phyloP scores from a whole-genome alignment of 2,113 vertebrate species.

The Cyphomyrus discorhynchus region DNA sequence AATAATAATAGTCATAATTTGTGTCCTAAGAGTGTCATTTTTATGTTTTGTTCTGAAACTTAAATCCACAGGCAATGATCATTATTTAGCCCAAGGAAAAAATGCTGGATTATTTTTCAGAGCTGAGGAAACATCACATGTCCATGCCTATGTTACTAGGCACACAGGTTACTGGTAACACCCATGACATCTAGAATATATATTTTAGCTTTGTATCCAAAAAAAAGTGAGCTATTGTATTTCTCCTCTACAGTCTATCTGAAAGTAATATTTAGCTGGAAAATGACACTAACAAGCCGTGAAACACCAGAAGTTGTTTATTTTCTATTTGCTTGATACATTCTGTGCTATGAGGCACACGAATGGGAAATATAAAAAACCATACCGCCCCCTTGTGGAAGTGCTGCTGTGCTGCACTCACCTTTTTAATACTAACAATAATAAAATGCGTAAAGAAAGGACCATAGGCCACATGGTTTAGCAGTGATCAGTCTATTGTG shows the following conservation, averaged over 20 bases:
- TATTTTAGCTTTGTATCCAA: neutral
- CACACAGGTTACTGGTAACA: neutral
- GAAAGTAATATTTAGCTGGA: too few relatives aligned
- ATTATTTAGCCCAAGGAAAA: neutral
- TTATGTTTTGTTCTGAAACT: constrained; percentile 41
- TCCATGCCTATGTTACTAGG: neutral
- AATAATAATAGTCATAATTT: constrained; percentile 4
- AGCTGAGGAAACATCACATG: neutral
- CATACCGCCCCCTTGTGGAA: constrained; percentile 6
- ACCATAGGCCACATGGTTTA: neutral
- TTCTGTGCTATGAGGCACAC: neutral
- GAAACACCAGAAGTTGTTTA: neutral
- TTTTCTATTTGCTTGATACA: neutral
- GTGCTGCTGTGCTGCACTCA: neutral
- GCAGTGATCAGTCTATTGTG: neutral
- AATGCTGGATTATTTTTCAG: neutral
- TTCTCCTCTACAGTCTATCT: neutral
- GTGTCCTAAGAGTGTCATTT: constrained; percentile 48
- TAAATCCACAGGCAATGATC: neutral
- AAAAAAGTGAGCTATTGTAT: neutral
- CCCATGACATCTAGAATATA: neutral
- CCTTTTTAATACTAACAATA: neutral
- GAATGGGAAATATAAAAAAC: neutral
- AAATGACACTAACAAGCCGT: neutral
- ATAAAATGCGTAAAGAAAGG: neutral